Base-by-base conservation (phyloP, 2,888 invertebrate species). In the Lasioglossum vierecki region DNA sequence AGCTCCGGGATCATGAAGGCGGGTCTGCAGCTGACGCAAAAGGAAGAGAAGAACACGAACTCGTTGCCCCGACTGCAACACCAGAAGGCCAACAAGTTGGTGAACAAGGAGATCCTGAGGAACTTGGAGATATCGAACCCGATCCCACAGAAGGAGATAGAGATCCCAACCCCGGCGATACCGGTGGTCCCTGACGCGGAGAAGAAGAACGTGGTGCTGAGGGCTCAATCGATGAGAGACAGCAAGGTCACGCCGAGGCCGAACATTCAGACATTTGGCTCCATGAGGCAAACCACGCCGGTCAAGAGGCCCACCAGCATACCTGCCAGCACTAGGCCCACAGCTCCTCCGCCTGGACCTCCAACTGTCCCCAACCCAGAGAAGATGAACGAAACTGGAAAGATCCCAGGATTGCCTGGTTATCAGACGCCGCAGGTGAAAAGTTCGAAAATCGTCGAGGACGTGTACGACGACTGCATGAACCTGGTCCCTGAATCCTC, bases 121-220 rank as follows among this genome's bases (percentile, higher is more conserved):
- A 97, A 96, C 80, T 95, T 98, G 76, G 97, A 98, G 94, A 98
- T 98, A 91, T 98, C 98, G 0, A 96, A 97, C 91, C 98, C 98
- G 0, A 98, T 98, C 90, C 96, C 97, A 0, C 97, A 97, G 92
- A 96, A 96, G 81, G 96, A 96, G 75, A 97, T 97, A 15, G 96
- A 96, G 72, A 93, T 97, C 2, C 95, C 96, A 0, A 95, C 96
- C 13, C 96, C 96, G 22, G 96, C 96, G 0, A 96, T 97, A 0
- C 96, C 97, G 0, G 96, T 97, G 0, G 96, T 96, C 0, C 96
- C 0, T 95, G 95, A 89, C 95, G 95, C 5, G 95, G 96, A 92
- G 22, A 95, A 96, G 68, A 96, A 96, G 75, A 94, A 95, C 0
- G 96, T 97, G 22, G 97, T 98, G 0, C 97, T 97, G 95, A 96